Percentiles rank a stretch among this genome's conserved stretches.
phyloP scores from a whole-genome alignment of 2,888 invertebrate species.

The Odontothrips loti region DNA sequence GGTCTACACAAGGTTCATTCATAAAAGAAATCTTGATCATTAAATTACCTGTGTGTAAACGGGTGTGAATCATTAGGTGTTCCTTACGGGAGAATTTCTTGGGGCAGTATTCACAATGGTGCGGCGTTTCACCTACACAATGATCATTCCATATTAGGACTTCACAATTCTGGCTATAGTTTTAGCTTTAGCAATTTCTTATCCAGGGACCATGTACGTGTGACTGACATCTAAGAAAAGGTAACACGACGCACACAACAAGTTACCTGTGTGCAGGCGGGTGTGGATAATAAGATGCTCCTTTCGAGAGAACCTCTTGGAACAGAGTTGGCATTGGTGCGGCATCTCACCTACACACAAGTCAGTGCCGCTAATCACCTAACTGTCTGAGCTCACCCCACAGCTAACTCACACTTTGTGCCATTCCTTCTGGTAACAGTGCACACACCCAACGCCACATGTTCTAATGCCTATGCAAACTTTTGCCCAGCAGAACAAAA shows the following conservation, averaged over 20 bases:
- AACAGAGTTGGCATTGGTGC: slow-evolving; percentile 43
- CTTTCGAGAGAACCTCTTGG: slow-evolving; percentile 78
- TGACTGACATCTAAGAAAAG: slow-evolving; percentile 7
- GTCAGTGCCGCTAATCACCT: slow-evolving; percentile 42
- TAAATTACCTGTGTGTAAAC: slow-evolving; percentile 18
- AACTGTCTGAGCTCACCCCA: slow-evolving; percentile 2
- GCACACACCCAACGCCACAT: slow-evolving; percentile 45
- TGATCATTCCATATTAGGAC: slow-evolving; percentile 7
- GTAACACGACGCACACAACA: slow-evolving; percentile 11
- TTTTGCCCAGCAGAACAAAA: slow-evolving; percentile 26
- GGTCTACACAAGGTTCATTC: slow-evolving; percentile 1
- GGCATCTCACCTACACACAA: slow-evolving; percentile 44
- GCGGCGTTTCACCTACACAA: slow-evolving; percentile 75
- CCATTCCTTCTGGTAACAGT: slow-evolving; percentile 43
- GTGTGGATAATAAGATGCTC: slow-evolving; percentile 58
- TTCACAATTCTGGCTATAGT: slow-evolving; percentile 3
- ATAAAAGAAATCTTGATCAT: neutral
- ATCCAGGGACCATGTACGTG: slow-evolving; percentile 18
- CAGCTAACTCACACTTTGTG: slow-evolving; percentile 42
- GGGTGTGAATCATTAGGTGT: slow-evolving; percentile 52
- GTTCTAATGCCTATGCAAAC: slow-evolving; percentile 41
- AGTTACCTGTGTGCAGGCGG: slow-evolving; percentile 57
- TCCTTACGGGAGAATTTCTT: slow-evolving; percentile 83
- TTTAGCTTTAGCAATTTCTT: neutral
- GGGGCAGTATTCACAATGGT: slow-evolving; percentile 77